A percentile compares a stretch with the other conserved stretches of the same genome.
phyloP scores from a whole-genome alignment of 2,113 vertebrate species.

The Lethenteron reissneri region DNA sequence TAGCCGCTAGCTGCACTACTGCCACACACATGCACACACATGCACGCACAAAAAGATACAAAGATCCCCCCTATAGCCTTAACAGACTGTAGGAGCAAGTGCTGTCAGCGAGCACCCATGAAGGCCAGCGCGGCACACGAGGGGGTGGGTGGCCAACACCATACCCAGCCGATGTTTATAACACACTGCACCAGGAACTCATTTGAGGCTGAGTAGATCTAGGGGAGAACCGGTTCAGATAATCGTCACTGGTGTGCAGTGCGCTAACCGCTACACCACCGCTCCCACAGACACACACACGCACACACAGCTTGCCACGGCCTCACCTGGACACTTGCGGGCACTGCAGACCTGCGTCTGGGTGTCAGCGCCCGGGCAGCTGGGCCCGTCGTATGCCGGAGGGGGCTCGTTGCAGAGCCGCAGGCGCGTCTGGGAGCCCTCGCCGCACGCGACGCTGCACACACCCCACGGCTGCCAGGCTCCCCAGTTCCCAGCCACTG shows the following conservation, averaged over 20 bases:
- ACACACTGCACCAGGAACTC: too few species aligned
- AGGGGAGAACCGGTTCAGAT: background rate
- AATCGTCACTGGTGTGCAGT: background rate
- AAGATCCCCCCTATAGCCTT: too few species aligned
- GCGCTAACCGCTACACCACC: too few species aligned
- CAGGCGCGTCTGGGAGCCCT: constrained; percentile 43
- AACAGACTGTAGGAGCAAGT: too few species aligned
- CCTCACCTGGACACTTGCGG: constrained; percentile 50
- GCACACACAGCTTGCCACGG: constrained; percentile 3
- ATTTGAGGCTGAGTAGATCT: too few species aligned
- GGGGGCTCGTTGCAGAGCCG: constrained; percentile 57
- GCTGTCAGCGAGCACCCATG: too few species aligned
- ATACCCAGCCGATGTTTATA: too few species aligned
- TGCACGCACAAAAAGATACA: too few species aligned
- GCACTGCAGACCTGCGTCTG: constrained; percentile 62
- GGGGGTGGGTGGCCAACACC: too few species aligned
- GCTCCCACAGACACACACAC: background rate
- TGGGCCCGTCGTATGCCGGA: constrained; percentile 35
- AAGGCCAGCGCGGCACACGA: too few species aligned
- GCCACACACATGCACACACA: too few species aligned
- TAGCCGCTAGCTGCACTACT: too few species aligned
- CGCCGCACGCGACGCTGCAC: constrained; percentile 59
- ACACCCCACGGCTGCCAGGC: constrained; percentile 56
- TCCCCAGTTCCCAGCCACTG: constrained; percentile 64
- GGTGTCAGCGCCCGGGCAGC: constrained; percentile 39